phyloP scores from a whole-genome alignment of 2,113 vertebrate genomes.

The Riparia riparia region DNA sequence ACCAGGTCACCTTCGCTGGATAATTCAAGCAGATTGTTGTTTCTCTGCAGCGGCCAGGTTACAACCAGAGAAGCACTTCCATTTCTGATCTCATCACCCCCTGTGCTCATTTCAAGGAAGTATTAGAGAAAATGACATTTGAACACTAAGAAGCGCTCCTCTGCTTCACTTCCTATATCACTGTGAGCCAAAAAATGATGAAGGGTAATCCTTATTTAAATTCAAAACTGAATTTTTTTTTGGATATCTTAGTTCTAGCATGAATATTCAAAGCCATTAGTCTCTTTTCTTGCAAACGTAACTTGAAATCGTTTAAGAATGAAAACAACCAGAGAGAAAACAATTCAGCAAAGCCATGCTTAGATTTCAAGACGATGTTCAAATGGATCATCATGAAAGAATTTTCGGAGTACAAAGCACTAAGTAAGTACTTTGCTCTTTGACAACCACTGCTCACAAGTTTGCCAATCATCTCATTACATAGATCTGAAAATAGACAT shows the following conservation, averaged over 20 bases:
- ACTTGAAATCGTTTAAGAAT: background rate
- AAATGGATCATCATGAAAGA: slow-evolving; percentile 28
- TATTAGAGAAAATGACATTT: background rate
- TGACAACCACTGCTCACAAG: background rate
- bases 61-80: background rate
- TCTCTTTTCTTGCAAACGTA: background rate
- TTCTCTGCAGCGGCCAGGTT: background rate
- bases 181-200: background rate
- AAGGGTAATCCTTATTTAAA: background rate
- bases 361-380: slow-evolving; percentile 20
- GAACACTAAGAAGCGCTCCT: background rate
- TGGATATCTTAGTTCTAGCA: background rate
- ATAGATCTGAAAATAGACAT: background rate
- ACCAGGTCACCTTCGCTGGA: background rate
- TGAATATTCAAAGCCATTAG: background rate
- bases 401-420: slow-evolving; percentile 15
- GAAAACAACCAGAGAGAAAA: slow-evolving; percentile 15
- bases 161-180: background rate
- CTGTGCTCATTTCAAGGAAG: background rate
- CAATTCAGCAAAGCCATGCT: background rate
- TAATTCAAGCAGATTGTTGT: background rate
- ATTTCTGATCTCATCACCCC: background rate
- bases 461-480: slow-evolving; percentile 21
- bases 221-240: background rate
- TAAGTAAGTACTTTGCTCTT: slow-evolving; percentile 1